phyloP scores from a whole-genome alignment of 2,113 vertebrate species.

The Rhizomys pruinosus region DNA sequence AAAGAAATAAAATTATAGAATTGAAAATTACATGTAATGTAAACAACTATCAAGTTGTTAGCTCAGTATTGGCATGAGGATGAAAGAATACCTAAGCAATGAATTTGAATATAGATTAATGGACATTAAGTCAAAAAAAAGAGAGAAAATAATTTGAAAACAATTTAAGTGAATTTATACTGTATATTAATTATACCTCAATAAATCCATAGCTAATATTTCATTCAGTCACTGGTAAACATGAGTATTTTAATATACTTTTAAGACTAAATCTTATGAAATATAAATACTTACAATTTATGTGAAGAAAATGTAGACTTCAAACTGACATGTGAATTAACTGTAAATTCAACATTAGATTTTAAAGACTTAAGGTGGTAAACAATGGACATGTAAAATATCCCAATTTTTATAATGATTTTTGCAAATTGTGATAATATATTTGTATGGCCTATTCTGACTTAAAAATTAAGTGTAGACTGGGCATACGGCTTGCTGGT shows the following conservation, averaged over 20 bases:
- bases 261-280: constrained; percentile 9
- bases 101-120: neutral
- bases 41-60: neutral
- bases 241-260: neutral
- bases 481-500: neutral
- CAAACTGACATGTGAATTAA: neutral
- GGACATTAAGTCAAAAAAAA: neutral
- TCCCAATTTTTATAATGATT: neutral
- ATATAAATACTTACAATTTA: neutral
- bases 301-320: neutral
- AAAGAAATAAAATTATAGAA: neutral
- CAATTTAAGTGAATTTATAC: neutral
- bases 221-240: neutral
- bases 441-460: neutral
- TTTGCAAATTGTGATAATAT: neutral
- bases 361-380: neutral
- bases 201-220: neutral
- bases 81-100: neutral
- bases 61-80: neutral
- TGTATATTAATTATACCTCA: neutral
- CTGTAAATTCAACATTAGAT: neutral
- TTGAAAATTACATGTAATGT: neutral
- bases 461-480: neutral
- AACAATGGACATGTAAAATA: neutral
- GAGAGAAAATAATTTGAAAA: neutral